Evolutionary conservation across 2,888 invertebrate species (phyloP), one percentile per base, ranked within the genome.

Genomic region (Argyresthia goedartella): DNA sequence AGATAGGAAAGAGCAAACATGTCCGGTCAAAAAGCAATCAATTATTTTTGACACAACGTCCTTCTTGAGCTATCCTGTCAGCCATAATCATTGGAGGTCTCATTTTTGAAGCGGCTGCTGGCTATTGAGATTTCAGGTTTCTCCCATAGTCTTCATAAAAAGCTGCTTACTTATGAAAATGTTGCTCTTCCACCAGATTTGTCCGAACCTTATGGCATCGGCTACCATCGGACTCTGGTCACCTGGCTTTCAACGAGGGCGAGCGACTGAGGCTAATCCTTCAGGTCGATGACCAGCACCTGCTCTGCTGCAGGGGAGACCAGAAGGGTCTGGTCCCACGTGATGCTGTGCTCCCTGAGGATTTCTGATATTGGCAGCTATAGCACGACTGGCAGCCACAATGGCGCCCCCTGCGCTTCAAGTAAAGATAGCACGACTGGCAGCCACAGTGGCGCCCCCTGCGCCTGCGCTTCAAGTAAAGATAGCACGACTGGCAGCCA

Each of bases 251-350:
- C 78, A 92, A 91, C 69, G 92, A 93, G 71, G 93, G 93, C 14
- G 93, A 93, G 68, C 88, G 89, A 45, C 82, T 94, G 48, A 90
- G 91, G 56, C 89, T 94, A 39, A 91, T 93, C 49, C 80, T 93
- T 34, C 93, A 93, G 64, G 93, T 94, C 47, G 93, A 94, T 71
- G 90, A 89, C 64, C 92, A 92, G 62, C 91, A 93, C 89, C 73
- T 93, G 59, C 76, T 94, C 53, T 94, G 94, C 71, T 92, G 92
- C 64, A 84, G 92, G 60, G 93, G 93, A 8, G 91, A 92, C 42
- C 91, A 91, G 63, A 93, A 93, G 67, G 94, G 94, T 54, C 84
- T 94, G 43, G 94, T 94, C 44, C 93, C 93, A 1, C 87, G 90
- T 54, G 90, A 91, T 55, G 92, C 92, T 39, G 92, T 93, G 15